Conservation (phyloP, 2,797 vertebrate genomes). For the Hozukius guyotensis region DNA sequence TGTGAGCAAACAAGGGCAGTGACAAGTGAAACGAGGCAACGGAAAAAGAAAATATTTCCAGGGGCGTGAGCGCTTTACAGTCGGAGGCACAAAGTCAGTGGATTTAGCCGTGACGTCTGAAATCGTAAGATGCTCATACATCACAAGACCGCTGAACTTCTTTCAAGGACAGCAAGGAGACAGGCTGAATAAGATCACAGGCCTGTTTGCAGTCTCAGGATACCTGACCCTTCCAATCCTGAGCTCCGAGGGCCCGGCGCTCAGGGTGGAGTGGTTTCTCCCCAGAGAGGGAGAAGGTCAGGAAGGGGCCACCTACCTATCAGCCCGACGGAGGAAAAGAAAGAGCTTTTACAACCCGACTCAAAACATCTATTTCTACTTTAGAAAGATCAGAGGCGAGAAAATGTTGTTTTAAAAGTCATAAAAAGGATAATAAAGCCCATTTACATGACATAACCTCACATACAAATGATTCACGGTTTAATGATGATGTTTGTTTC, state of each 20-base stretch:
- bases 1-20: conserved; percentile 1
- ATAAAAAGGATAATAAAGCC: background rate
- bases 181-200: conserved; percentile 48
- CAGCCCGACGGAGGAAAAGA: background rate
- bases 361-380: background rate
- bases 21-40: conserved; percentile 15
- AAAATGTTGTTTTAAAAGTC: background rate
- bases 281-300: conserved; percentile 20
- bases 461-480: background rate
- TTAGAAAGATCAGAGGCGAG: background rate
- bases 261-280: conserved; percentile 23
- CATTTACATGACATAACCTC: background rate
- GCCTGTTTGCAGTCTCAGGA: conserved; percentile 36
- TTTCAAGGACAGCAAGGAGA: conserved; percentile 72
- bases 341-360: background rate
- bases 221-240: conserved; percentile 19
- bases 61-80: conserved; percentile 9
- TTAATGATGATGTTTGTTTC: background rate
- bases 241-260: background rate
- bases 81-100: conserved; percentile 36
- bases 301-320: conserved; percentile 1
- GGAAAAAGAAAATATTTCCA: conserved; percentile 35
- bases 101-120: conserved; percentile 54
- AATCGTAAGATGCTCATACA: conserved; percentile 62
- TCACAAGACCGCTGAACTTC: conserved; percentile 52